Evolutionary conservation across 2,888 invertebrate species (phyloP).

Genomic region (Eudasyphora cyanicolor): DNA sequence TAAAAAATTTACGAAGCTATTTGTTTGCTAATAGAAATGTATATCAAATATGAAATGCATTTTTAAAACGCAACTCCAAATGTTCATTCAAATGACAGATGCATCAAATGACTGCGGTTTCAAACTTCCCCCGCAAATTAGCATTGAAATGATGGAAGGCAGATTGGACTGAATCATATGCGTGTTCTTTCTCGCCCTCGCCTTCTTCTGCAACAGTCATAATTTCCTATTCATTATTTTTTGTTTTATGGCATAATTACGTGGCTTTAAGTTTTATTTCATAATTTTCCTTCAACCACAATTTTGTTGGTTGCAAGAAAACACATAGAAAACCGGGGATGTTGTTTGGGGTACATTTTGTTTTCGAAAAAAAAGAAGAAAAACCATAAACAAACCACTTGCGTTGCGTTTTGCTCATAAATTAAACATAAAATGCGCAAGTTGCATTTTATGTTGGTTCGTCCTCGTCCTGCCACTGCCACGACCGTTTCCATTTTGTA

Average conservation of each 20-base stretch:
- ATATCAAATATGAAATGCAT: too few species aligned
- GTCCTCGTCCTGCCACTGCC: not conserved
- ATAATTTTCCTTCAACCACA: slow-evolving; percentile 1
- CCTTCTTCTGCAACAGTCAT: not conserved
- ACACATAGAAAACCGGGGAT: not conserved
- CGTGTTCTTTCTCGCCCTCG: not conserved
- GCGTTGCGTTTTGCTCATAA: slow-evolving; percentile 61
- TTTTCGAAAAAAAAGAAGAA: not conserved
- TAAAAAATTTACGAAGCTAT: too few species aligned
- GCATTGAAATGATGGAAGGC: not conserved
- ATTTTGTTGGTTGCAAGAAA: not conserved
- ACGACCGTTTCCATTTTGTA: not conserved
- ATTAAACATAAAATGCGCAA: slow-evolving; percentile 65
- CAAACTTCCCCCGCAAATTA: too few species aligned
- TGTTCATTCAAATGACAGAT: too few species aligned
- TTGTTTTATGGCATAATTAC: slow-evolving; percentile 27
- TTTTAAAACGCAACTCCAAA: too few species aligned
- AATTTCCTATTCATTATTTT: slow-evolving; percentile 20
- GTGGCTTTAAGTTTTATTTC: slow-evolving; percentile 27
- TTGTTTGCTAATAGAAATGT: too few species aligned
- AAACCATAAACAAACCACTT: slow-evolving; percentile 56
- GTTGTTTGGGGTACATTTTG: not conserved
- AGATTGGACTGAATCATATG: not conserved
- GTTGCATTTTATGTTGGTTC: slow-evolving; percentile 54
- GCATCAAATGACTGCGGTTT: too few species aligned